Evolutionary conservation across 2,113 vertebrate species (phyloP).

Genomic region (Notothenia rossii): DNA sequence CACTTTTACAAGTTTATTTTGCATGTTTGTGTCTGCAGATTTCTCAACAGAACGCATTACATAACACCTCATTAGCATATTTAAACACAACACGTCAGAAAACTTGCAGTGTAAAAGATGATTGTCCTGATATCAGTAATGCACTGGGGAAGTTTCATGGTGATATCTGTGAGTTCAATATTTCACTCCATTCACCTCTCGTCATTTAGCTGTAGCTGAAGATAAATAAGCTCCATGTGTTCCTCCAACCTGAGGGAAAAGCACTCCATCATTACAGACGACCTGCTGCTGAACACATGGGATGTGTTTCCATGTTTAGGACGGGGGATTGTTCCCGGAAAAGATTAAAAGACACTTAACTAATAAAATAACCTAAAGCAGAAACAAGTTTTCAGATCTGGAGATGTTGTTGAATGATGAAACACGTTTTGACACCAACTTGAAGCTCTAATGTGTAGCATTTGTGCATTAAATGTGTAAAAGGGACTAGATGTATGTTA

Average conservation of each 20-base stretch:
- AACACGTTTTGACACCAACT: too few relatives aligned
- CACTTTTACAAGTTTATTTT: too few relatives aligned
- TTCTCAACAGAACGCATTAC: too few relatives aligned
- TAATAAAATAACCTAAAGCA: not conserved
- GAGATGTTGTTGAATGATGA: not conserved
- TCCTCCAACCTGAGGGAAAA: slow-evolving; percentile 62
- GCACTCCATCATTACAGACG: slow-evolving; percentile 56
- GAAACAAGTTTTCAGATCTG: not conserved
- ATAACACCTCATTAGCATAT: too few relatives aligned
- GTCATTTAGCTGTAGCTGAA: slow-evolving; percentile 47
- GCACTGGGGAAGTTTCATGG: too few relatives aligned
- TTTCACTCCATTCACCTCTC: not conserved
- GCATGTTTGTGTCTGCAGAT: too few relatives aligned
- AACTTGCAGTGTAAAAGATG: not conserved
- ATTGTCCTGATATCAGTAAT: not conserved
- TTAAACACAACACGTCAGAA: too few relatives aligned
- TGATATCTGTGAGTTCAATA: too few relatives aligned
- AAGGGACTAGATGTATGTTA: too few relatives aligned
- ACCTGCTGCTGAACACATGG: slow-evolving; percentile 53
- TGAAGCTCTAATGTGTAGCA: too few relatives aligned
- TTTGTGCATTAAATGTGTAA: too few relatives aligned
- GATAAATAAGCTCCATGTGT: slow-evolving; percentile 73
- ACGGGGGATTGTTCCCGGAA: not conserved
- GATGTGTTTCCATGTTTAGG: slow-evolving; percentile 8
- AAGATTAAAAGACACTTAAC: not conserved